Evolutionary conservation across 2,797 vertebrate species (phyloP).

Genomic region (Hemitrygon akajei): DNA sequence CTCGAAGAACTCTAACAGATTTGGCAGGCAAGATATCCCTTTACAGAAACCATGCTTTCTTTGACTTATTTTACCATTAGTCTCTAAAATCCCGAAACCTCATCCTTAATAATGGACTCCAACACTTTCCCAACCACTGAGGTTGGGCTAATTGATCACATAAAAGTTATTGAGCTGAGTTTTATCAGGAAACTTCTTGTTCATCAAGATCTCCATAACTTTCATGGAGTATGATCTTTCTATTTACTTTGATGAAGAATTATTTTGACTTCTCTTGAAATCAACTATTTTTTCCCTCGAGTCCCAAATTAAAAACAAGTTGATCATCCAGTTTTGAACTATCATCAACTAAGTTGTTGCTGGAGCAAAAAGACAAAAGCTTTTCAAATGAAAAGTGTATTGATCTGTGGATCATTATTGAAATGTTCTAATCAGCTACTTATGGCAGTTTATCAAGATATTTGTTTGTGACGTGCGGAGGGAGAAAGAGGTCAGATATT

Average conservation of each 20-base stretch:
- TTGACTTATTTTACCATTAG: too few relatives aligned
- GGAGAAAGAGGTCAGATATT: too few relatives aligned
- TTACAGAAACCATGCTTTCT: too few relatives aligned
- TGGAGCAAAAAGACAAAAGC: neutral
- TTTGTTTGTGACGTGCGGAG: neutral
- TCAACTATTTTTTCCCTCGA: neutral
- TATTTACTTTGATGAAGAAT: neutral
- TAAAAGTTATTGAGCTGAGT: neutral
- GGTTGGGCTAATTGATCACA: too few relatives aligned
- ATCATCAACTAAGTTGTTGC: neutral
- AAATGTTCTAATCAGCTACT: neutral
- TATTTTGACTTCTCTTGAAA: neutral
- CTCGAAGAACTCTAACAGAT: too few relatives aligned
- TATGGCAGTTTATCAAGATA: neutral
- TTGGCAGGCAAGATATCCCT: too few relatives aligned
- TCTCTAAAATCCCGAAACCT: too few relatives aligned
- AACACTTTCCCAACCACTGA: too few relatives aligned
- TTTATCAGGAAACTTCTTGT: neutral
- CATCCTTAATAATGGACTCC: too few relatives aligned
- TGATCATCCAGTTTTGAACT: neutral
- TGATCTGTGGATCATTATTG: neutral
- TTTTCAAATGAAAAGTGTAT: neutral
- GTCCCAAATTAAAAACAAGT: neutral
- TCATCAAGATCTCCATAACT: too few relatives aligned
- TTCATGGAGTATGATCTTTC: neutral